These are phyloP conservation scores for Embiotoca jacksoni DNA, from an alignment of 2,113 vertebrate species.

Conservation along the genomic window DNA sequence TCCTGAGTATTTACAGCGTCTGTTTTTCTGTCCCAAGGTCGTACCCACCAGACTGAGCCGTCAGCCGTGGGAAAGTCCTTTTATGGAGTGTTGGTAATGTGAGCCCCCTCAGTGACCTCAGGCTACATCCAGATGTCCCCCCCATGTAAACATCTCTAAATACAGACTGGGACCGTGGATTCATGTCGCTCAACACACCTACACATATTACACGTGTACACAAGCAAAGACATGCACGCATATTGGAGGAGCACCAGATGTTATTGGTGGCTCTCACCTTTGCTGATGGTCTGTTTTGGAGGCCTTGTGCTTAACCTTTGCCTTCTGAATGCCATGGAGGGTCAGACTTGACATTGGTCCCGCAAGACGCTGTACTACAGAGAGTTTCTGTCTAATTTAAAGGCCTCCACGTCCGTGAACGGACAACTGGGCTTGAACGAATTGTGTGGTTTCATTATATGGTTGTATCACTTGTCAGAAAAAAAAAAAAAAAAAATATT, in stretches of 20 bases:
- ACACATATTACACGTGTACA: constrained; percentile 23
- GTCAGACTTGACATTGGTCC: constrained; percentile 5
- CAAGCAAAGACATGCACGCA: constrained; percentile 15
- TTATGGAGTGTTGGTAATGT: constrained; percentile 72
- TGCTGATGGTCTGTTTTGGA: constrained; percentile 34
- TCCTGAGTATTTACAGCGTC: neutral
- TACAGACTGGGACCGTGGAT: constrained; percentile 48
- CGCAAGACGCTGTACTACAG: neutral
- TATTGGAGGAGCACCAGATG: constrained; percentile 35
- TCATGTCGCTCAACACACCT: constrained; percentile 50
- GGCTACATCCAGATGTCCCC: constrained; percentile 80
- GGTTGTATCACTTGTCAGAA: neutral
- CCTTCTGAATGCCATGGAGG: constrained; percentile 9
- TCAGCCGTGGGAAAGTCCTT: constrained; percentile 61
- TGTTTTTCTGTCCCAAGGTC: constrained; percentile 56
- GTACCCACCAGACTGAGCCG: constrained; percentile 46
- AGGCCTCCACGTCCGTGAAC: neutral
- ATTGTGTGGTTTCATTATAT: neutral
- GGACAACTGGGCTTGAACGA: neutral
- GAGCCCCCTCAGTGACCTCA: constrained; percentile 72
- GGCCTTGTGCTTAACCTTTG: constrained; percentile 55
- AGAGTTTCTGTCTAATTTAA: neutral
- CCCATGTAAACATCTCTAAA: constrained; percentile 77
- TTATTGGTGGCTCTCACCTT: constrained; percentile 40
- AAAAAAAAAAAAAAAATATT: too few species aligned